Conservation (phyloP, 2,797 vertebrate genomes). For the Halcyon badia region DNA sequence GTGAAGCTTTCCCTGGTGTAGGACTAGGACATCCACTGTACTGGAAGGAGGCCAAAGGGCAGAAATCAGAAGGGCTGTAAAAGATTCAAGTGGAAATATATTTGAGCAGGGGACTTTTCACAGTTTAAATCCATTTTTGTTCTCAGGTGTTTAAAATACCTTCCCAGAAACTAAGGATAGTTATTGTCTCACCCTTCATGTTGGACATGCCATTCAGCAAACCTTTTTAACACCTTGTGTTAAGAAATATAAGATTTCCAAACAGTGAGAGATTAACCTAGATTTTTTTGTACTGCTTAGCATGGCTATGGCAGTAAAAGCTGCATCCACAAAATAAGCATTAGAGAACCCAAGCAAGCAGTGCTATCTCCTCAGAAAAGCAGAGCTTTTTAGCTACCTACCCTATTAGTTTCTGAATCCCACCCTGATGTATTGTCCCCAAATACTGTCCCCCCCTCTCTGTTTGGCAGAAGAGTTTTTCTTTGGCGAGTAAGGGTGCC, state of each 20-base stretch:
- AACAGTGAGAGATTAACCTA: background rate
- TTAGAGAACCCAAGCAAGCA: background rate
- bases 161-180: conserved; percentile 5
- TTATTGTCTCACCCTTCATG: background rate
- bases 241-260: background rate
- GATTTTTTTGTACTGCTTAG: background rate
- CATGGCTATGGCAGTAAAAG: background rate
- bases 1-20: conserved; percentile 17
- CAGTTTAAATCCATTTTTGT: background rate
- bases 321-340: background rate
- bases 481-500: fast-evolving
- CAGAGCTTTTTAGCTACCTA: background rate
- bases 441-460: background rate
- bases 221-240: background rate
- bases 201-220: background rate
- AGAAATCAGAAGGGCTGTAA: conserved; percentile 31
- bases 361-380: background rate
- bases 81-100: conserved; percentile 29
- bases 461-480: background rate
- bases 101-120: conserved; percentile 1
- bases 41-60: conserved; percentile 48
- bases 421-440: background rate
- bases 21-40: conserved; percentile 1
- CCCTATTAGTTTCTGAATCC: background rate
- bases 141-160: conserved; percentile 9